These are phyloP conservation scores for Sebastes iracundus DNA, from an alignment of 2,797 vertebrate species.

Conservation along the genomic window DNA sequence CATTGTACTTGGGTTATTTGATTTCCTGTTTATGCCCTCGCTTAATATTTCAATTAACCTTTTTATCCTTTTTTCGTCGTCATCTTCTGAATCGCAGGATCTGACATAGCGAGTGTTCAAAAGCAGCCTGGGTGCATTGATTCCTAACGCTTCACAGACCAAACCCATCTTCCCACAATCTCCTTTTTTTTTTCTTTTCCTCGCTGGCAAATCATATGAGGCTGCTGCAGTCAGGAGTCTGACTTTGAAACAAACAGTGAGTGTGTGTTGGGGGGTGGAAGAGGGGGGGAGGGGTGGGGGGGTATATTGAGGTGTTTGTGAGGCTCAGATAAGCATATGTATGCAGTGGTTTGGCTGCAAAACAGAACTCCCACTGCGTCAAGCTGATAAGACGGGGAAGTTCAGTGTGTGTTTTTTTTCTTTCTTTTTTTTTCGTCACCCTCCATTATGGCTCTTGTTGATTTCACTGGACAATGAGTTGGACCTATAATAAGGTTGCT, in stretches of 20 bases:
- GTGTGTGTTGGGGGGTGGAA: neutral
- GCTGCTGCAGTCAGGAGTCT: slow-evolving; percentile 36
- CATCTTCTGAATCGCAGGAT: slow-evolving; percentile 12
- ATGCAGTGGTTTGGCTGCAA: slow-evolving; percentile 31
- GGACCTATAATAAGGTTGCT: neutral
- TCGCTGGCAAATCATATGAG: slow-evolving; percentile 49
- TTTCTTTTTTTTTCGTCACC: neutral
- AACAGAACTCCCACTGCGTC: slow-evolving; percentile 48
- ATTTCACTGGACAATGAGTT: slow-evolving; percentile 24
- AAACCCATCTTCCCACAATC: slow-evolving; percentile 30
- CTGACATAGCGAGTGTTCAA: slow-evolving; percentile 35
- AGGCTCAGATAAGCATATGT: slow-evolving; percentile 65
- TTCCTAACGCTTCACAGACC: slow-evolving; percentile 39
- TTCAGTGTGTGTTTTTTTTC: neutral
- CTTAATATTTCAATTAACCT: slow-evolving; percentile 65
- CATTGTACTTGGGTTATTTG: slow-evolving; percentile 16
- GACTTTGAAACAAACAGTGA: slow-evolving; percentile 58
- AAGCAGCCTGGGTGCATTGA: slow-evolving; percentile 44
- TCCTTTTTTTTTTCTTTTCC: neutral
- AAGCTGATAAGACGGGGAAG: slow-evolving; percentile 55
- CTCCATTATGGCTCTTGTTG: slow-evolving; percentile 12
- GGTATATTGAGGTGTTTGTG: slow-evolving; percentile 47
- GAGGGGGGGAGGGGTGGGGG: too few species aligned
- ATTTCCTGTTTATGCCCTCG: slow-evolving; percentile 25
- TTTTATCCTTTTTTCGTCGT: slow-evolving; percentile 44